These are phyloP conservation scores for Xestia c-nigrum DNA, from an alignment of 2,888 invertebrate species.

Conservation along the genomic window DNA sequence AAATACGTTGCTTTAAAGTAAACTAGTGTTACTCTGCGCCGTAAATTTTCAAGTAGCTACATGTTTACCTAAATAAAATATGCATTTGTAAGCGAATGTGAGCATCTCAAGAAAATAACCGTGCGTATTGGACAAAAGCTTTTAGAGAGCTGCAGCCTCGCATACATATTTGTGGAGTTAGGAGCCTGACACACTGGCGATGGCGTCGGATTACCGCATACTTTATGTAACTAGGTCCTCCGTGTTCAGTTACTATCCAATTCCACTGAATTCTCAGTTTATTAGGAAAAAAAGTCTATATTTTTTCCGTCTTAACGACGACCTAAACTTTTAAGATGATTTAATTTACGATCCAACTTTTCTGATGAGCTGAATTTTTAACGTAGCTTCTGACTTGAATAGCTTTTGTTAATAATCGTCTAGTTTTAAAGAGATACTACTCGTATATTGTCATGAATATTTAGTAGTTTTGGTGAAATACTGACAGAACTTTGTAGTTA, in stretches of 20 bases:
- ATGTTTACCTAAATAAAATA: constrained; percentile 76
- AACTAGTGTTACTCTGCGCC: constrained; percentile 43
- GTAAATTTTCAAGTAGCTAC: constrained; percentile 60
- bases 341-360: constrained; percentile 48
- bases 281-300: constrained; percentile 35
- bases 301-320: constrained; percentile 10
- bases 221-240: constrained; percentile 44
- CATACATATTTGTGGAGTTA: constrained; percentile 68
- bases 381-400: constrained; percentile 27
- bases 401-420: constrained; percentile 34
- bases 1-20: constrained; percentile 49
- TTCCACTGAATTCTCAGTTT: not conserved
- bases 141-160: constrained; percentile 79
- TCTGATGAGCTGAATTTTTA: constrained; percentile 47
- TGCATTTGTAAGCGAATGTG: constrained; percentile 76
- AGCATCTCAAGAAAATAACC: constrained; percentile 78
- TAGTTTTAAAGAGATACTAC: constrained; percentile 13
- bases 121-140: constrained; percentile 82
- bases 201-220: constrained; percentile 33
- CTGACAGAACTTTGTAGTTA: not conserved
- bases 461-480: not conserved
- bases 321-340: constrained; percentile 36
- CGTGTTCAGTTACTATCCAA: constrained; percentile 30
- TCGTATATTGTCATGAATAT: not conserved
- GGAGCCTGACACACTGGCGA: constrained; percentile 56